Evolutionary conservation across 2,113 vertebrate species (phyloP), one percentile per base, ranked within the genome.

Genomic region (Cygnus buccinator): DNA sequence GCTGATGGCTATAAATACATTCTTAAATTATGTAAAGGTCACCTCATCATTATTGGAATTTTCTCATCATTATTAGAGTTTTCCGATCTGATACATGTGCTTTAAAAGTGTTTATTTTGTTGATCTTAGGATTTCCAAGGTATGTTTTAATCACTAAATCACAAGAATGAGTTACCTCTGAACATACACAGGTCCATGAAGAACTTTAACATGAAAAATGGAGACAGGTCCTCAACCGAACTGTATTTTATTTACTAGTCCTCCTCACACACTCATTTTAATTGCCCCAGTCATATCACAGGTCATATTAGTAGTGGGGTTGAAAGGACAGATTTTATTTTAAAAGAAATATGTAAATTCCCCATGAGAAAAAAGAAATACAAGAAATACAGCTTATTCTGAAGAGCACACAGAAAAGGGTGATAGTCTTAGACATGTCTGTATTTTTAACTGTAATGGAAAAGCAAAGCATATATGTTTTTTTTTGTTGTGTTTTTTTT

Each of bases 11-110:
- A 84, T 39, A 92, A 92, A 89, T 33, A 76, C 0, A 72, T 88
- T 70, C 89, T 86, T 70, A 44, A 90, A 88, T 39, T 4, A 61
- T 52, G 17, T 68, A 90, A 90, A 92, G 86, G 83, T 90, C 89
- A 92, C 29, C 63, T 83, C 71, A 72, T 88, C 68, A 85, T 83
- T 82, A 88, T 25, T 79, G 31, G 17, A 81, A 52, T 59, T 43
- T 20, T 72, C 48, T 90, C 41, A 41, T 41, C 41, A 41, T 41
- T 46, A 46, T 20, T 21, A 48, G 46, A 48, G 46, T 48, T 48
- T 48, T 48, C 46, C 21, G 80, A 74, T 73, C 35, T 76, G 75
- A 80, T 46, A 73, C 19, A 79, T n/a, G 39, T 59, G 14, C 35
- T 90, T 44, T 77, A 23, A 73, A 77, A 71, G n/a, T 48, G 50